phyloP scores from a whole-genome alignment of 1,140 invertebrate genomes.

The Rhynchophorus ferrugineus region DNA sequence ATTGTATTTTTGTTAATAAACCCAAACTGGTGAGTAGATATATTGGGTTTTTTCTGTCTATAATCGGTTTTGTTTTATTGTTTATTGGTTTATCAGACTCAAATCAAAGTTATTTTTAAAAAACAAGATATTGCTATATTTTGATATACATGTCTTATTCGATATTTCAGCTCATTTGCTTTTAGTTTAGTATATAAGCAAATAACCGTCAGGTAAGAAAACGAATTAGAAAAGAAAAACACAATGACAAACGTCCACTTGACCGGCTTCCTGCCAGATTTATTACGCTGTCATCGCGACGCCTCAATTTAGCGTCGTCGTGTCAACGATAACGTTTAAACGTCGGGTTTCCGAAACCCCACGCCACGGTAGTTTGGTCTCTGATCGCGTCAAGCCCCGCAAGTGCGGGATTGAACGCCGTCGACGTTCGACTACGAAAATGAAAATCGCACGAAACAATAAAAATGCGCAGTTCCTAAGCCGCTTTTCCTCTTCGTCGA shows the following conservation, averaged over 20 bases:
- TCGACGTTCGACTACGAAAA: conserved; percentile 13
- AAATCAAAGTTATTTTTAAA: too few relatives aligned
- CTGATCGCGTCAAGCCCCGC: conserved; percentile 28
- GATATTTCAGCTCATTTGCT: too few relatives aligned
- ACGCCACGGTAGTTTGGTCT: conserved; percentile 16
- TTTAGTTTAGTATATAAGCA: too few relatives aligned
- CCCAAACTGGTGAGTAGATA: too few relatives aligned
- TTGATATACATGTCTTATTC: too few relatives aligned
- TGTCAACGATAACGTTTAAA: conserved; percentile 19
- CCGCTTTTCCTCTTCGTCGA: conserved; percentile 9
- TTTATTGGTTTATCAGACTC: too few relatives aligned
- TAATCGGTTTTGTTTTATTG: too few relatives aligned
- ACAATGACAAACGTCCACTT: not conserved
- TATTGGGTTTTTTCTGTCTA: too few relatives aligned
- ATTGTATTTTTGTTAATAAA: too few relatives aligned
- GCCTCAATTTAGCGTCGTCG: not conserved
- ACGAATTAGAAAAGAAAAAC: too few relatives aligned
- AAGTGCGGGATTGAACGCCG: conserved; percentile 24
- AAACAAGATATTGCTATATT: too few relatives aligned
- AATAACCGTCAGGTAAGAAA: too few relatives aligned
- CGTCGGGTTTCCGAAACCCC: conserved; percentile 30
- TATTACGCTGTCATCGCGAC: not conserved
- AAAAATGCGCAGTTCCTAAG: conserved; percentile 18
- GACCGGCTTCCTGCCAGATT: not conserved
- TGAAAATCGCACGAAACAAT: conserved; percentile 25